These are phyloP conservation scores for Orientallactaga sibirica DNA, from an alignment of 2,797 vertebrate species.

Conservation along the genomic window DNA sequence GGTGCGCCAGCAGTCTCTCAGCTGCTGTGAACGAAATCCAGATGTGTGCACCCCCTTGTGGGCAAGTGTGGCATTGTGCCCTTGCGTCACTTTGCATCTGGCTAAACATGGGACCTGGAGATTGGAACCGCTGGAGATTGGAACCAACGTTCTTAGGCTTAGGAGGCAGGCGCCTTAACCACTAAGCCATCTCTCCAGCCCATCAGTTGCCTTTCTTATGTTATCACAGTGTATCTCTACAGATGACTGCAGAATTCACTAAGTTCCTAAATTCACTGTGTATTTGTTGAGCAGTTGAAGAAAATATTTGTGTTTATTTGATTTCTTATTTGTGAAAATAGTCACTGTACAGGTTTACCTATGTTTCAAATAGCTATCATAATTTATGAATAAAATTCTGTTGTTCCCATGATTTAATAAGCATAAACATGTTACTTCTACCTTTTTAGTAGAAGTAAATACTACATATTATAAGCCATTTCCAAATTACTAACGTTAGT, in stretches of 20 bases:
- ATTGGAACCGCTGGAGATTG: too few relatives aligned
- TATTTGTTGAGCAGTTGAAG: background rate
- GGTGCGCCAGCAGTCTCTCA: too few relatives aligned
- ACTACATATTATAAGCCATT: background rate
- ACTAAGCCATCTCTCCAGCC: too few relatives aligned
- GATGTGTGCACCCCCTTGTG: too few relatives aligned
- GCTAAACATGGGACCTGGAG: too few relatives aligned
- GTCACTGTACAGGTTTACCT: background rate
- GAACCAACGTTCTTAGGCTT: too few relatives aligned
- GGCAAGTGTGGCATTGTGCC: too few relatives aligned
- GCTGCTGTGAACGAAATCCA: too few relatives aligned
- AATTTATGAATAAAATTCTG: background rate
- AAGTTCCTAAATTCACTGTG: background rate
- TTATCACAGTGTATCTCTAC: background rate
- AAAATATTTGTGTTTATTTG: background rate
- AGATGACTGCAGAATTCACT: background rate
- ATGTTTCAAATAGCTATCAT: background rate
- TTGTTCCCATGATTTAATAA: background rate
- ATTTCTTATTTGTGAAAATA: background rate
- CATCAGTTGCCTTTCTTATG: background rate
- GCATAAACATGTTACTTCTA: constrained; percentile 5
- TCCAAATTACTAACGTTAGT: background rate
- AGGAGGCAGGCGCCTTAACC: too few relatives aligned
- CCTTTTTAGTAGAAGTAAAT: constrained; percentile 23
- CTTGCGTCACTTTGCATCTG: too few relatives aligned